Percentiles rank a stretch among this genome's conserved stretches.
Evolutionary conservation across 2,797 vertebrate species (phyloP).

Genomic region (Telmatherina bonti): DNA sequence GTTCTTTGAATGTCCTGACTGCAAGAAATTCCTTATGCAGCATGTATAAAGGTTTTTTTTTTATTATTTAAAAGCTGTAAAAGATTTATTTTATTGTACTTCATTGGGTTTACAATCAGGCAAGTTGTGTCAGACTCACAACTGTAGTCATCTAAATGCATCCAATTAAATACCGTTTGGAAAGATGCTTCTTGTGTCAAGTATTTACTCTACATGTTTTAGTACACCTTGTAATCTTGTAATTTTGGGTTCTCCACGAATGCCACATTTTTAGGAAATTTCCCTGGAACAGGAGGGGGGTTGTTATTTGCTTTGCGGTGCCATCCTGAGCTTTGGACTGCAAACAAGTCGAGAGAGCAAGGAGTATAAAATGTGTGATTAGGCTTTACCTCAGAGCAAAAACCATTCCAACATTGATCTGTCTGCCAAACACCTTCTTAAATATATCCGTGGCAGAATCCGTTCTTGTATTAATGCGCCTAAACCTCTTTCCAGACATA

Average conservation of each 20-base stretch:
- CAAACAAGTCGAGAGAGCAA: constrained; percentile 20
- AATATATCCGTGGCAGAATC: constrained; percentile 2
- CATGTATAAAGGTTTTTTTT: not conserved
- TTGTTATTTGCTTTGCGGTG: constrained; percentile 34
- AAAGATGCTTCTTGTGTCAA: not conserved
- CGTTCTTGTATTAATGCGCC: not conserved
- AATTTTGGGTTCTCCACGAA: not conserved
- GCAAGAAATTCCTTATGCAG: not conserved
- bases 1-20: not conserved
- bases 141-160: not conserved
- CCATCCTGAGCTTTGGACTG: constrained; percentile 16
- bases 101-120: no score
- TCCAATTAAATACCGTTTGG: not conserved
- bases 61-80: not conserved
- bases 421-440: constrained; percentile 13
- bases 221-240: not conserved
- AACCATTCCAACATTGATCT: constrained; percentile 23
- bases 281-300: not conserved
- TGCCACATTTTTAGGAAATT: not conserved
- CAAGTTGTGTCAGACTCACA: no score
- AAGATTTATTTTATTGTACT: not conserved
- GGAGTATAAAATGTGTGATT: constrained; percentile 35
- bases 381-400: constrained; percentile 19
- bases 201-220: not conserved
- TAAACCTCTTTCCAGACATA: constrained; percentile 6